Evolutionary conservation across 2,113 vertebrate genomes (phyloP), one percentile per base, ranked within the genome.

Genomic region (Ctenomys sociabilis): DNA sequence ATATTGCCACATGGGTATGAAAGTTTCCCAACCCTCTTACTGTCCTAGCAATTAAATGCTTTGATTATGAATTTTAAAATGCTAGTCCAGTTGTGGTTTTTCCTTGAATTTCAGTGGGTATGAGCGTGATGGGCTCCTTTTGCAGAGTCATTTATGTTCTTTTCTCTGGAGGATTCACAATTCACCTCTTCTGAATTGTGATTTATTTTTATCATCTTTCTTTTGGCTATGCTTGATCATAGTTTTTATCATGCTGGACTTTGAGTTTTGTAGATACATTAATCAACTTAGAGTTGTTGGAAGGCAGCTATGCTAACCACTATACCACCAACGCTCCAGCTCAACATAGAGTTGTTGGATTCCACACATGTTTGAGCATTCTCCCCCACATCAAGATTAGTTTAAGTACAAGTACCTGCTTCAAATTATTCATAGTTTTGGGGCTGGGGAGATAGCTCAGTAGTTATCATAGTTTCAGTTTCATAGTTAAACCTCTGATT

Each of bases 41-140:
- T 32, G 40, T n/a, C 40, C 95, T 77, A 80, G 26, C 61, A 75
- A 83, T 61, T 61, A 49, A 85, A 64, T 26, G 32, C 5, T 64
- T 96, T 82, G 12, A 88, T 72, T 95, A 63, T 81, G 93, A 94
- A 88, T 59, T 70, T 72, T 81, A 16, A 66, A 87, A 61, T 54
- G 1, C 37, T 85, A 57, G 77, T 91, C 35, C 78, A 87, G 84
- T 68, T 84, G 2, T 82, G 40, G 7, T 37, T 73, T 93, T 57
- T 80, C 81, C 81, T 88, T 91, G 22, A 85, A 88, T 72, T 91
- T 91, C 35, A 70, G 5, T 88, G 64, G 17, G 73, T 89, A 40
- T 11, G 2, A 59, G 4, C 66, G 64, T 52, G 12, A 73, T n/a
- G 5, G 32, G 35, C n/a, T 88, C 70, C 5, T 54, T 88, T 13